A percentile compares a stretch with the other conserved stretches of the same genome.
Evolutionary conservation across 2,888 invertebrate species (phyloP).

Genomic region (Hyposoter dolosus): DNA sequence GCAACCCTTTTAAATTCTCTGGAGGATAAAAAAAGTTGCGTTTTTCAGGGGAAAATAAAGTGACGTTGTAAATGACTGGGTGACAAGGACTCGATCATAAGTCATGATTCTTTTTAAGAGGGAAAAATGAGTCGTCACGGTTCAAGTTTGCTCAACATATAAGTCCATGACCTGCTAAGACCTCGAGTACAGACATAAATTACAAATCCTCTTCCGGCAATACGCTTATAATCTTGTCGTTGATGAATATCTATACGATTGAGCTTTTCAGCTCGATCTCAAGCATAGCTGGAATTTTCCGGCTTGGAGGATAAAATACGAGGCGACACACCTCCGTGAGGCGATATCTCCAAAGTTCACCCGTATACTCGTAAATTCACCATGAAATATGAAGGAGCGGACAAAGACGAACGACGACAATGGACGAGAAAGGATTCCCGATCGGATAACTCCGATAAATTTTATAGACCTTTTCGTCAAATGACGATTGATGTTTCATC

Average conservation of each 20-base stretch:
- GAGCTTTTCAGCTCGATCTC: conserved; percentile 42
- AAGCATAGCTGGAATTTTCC: conserved; percentile 13
- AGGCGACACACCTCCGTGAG: conserved; percentile 8
- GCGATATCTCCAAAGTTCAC: not conserved
- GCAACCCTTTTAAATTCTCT: conserved; percentile 22
- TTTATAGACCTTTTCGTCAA: conserved; percentile 46
- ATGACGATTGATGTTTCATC: conserved; percentile 27
- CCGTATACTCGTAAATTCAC: conserved; percentile 55
- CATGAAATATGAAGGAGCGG: conserved; percentile 16
- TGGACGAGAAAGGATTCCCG: conserved; percentile 21
- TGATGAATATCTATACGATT: conserved; percentile 38
- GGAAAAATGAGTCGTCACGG: not conserved
- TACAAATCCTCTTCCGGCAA: conserved; percentile 4
- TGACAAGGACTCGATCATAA: not conserved
- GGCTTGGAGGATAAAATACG: conserved; percentile 51
- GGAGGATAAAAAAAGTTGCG: not conserved
- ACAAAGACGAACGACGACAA: not conserved
- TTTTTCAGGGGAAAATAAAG: not conserved
- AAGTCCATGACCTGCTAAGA: conserved; percentile 6
- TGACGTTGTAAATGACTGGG: not conserved
- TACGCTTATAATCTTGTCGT: conserved; percentile 7
- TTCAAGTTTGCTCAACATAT: not conserved
- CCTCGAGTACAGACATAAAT: conserved; percentile 50
- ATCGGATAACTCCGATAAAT: conserved; percentile 52
- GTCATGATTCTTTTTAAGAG: not conserved